Conservation (phyloP, 2,113 vertebrate genomes). For the Caranx melampygus region DNA sequence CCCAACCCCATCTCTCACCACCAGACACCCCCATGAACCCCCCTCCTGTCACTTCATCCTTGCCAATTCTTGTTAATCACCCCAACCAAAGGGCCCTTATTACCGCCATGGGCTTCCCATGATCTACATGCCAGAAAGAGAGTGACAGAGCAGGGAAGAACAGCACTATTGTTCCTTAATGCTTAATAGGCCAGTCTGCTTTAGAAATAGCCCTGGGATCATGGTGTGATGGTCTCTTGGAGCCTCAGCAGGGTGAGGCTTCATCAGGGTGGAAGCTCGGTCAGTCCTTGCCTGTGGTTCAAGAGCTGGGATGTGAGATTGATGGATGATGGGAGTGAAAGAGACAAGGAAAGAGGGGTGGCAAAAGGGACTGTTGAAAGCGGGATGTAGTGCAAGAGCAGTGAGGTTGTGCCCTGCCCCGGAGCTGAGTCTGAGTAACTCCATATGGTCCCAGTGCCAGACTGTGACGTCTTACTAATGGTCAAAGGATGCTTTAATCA, state of each 20-base stretch:
- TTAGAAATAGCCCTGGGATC: constrained; percentile 56
- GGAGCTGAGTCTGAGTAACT: constrained; percentile 52
- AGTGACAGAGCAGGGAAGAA: constrained; percentile 60
- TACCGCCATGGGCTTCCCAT: constrained; percentile 74
- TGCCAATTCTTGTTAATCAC: constrained; percentile 81
- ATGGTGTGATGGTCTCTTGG: constrained; percentile 39
- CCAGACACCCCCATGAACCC: constrained; percentile 36
- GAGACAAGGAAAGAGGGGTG: constrained; percentile 55
- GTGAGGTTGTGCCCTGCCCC: constrained; percentile 42
- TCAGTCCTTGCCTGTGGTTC: constrained; percentile 57
- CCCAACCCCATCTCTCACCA: constrained; percentile 41
- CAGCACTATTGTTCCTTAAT: constrained; percentile 62
- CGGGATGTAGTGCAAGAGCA: constrained; percentile 25
- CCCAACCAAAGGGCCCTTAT: constrained; percentile 72
- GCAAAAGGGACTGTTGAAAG: constrained; percentile 30
- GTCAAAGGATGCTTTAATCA: constrained; percentile 4
- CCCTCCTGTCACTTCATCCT: constrained; percentile 44
- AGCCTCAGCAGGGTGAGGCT: constrained; percentile 35
- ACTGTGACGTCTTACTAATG: not conserved
- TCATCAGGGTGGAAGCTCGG: constrained; percentile 48
- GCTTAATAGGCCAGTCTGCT: constrained; percentile 59
- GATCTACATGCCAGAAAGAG: constrained; percentile 64
- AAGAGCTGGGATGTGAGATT: constrained; percentile 41
- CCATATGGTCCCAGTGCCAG: constrained; percentile 29
- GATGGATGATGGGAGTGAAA: constrained; percentile 63